Evolutionary conservation across 2,113 vertebrate species (phyloP), one percentile per base, ranked within the genome.

Genomic region (Spea multiplicata): DNA sequence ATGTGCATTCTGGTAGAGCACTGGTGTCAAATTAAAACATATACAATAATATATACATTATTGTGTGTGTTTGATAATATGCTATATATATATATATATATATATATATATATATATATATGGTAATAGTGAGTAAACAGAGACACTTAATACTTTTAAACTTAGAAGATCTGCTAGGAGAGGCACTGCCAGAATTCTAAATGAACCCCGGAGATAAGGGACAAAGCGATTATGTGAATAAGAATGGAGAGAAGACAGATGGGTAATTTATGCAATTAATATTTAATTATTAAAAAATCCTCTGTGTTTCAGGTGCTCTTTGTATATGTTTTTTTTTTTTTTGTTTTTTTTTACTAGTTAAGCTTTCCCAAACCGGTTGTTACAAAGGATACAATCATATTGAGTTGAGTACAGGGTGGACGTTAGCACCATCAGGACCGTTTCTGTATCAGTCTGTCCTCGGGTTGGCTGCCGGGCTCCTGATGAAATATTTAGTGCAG

Each of bases 401-500:
- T 64, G 3, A 64, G 30, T 30, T 30, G 30, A 30, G 30, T 30
- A 30, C 30, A 30, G 2, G 30, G 30, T 30, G 30, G 30, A 30
- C 30, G 30, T 30, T 30, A 30, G 30, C 30, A 30, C 30, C 30
- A 30, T 30, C 30, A 30, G n/a, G n/a, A 7, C n/a, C 8, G 4
- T 64, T 64, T 8, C 61, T 64, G 5, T 64, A 64, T 64, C 30
- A 6, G n/a, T 64, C 61, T 4, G 45, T 66, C 44, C 30, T n/a
- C 30, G 64, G 64, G 49, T 53, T 55, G 50, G 50, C 46, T 84
- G 89, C 85, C 85, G 1, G 66, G 81, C 71, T 62, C 82, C 45
- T 57, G 10, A 89, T 92, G 80, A 93, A 93, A 92, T 89, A 93
- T 93, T 94, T 84, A 93, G 14, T 52, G 0, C 0, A 65, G 16